Base-by-base conservation (phyloP, 1,140 invertebrate genomes). In the Ganaspis sp. region DNA sequence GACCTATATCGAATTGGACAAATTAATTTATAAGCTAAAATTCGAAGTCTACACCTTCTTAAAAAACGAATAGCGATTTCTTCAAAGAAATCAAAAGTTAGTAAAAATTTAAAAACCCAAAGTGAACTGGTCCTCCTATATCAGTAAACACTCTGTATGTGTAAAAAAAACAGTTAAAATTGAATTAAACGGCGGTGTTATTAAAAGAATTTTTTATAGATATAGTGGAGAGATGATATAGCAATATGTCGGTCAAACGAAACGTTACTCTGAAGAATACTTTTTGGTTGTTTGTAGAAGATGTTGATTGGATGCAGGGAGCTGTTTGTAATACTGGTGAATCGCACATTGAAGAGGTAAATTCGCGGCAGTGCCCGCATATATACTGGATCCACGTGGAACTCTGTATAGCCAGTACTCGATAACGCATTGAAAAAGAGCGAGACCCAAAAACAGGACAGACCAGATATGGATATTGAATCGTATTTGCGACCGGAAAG, bases 391-490 rank as follows among this genome's bases (percentile, higher is more conserved):
- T 64, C 54, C 54, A 64, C 54, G 54, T 64, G 54, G 21, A 64
- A 26, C 54, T 23, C 54, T 64, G 54, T 15, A n/a, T n/a, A 26
- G 21, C 54, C 54, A 29, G 54, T 26, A 64, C 23, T 64, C 54
- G 54, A 64, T 64, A 64, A 64, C 54, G 54, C 21, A 64, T 64
- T 64, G 54, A 64, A 64, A 64, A 64, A 64, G 21, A 64, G 54
- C 54, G 54, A 23, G 23, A 64, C 54, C 54, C 54, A 26, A 64
- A 64, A 64, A 64, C 54, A 64, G 54, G 54, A 64, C 21, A 26
- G 26, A 64, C 11, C 54, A 64, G 54, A 64, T 77, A 79, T 79
- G 75, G 74, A 79, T 79, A 83, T 77, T 75, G 72, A 70, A 74
- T 70, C 72, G 58, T 76, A 72, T 77, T 21, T 72, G 70, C 74